A percentile compares a stretch with the other conserved stretches of the same genome.
These are phyloP conservation scores for Coregonus sp. DNA, from an alignment of 2,797 vertebrate species.

Conservation along the genomic window DNA sequence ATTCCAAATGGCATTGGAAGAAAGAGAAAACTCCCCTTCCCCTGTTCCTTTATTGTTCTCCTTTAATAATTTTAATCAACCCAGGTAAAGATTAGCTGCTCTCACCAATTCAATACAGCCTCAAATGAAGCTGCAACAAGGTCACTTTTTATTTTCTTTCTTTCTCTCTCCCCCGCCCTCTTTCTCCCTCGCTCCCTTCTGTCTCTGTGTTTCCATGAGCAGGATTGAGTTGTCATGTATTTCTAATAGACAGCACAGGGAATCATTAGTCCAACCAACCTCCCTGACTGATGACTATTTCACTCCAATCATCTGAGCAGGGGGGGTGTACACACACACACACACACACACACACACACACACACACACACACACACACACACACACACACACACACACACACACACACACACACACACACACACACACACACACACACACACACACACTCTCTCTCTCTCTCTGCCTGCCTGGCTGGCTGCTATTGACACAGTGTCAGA, in stretches of 20 bases:
- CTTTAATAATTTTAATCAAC: conserved; percentile 95
- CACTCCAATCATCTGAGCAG: conserved; percentile 95
- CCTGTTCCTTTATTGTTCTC: conserved; percentile 82
- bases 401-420: no score
- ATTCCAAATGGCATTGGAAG: conserved; percentile 71
- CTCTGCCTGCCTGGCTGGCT: conserved; percentile 76
- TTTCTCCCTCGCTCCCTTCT: conserved; percentile 14
- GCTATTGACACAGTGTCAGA: conserved; percentile 97
- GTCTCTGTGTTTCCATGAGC: conserved; percentile 64
- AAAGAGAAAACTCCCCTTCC: conserved; percentile 63
- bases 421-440: conserved; percentile 9
- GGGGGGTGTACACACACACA: conserved; percentile 11
- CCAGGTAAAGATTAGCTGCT: conserved; percentile 98
- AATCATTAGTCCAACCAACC: conserved; percentile 97
- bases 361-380: not conserved
- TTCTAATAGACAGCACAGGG: conserved; percentile 98
- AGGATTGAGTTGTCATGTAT: conserved; percentile 99
- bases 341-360: not conserved
- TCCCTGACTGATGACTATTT: conserved; percentile 98
- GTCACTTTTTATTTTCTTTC: conserved; percentile 80
- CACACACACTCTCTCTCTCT: conserved; percentile 5
- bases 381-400: not conserved
- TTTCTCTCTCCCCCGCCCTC: conserved; percentile 4
- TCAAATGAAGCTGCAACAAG: conserved; percentile 94
- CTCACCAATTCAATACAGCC: conserved; percentile 96